These are phyloP conservation scores for Falco novaeseelandiae DNA, from an alignment of 2,797 vertebrate species.

Conservation along the genomic window DNA sequence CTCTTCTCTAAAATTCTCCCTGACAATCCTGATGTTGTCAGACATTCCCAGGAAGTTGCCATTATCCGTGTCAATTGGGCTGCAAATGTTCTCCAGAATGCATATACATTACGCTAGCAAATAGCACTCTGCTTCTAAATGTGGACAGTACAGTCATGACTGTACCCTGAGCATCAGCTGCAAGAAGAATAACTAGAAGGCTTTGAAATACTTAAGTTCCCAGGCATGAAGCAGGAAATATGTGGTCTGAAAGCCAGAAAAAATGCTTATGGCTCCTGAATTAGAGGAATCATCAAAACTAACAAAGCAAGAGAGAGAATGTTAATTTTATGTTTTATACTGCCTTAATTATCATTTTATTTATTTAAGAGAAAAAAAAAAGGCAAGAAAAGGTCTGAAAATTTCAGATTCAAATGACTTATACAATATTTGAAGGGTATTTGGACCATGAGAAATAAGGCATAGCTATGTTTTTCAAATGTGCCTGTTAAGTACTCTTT, in stretches of 20 bases:
- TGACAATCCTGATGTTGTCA: not conserved
- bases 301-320: not conserved
- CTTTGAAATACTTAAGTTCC: not conserved
- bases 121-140: not conserved
- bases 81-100: not conserved
- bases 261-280: not conserved
- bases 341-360: not conserved
- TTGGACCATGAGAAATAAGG: not conserved
- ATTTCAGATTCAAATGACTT: not conserved
- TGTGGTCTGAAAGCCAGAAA: not conserved
- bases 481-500: not conserved
- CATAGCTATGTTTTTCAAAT: not conserved
- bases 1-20: not conserved
- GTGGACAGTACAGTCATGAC: not conserved
- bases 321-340: not conserved
- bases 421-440: not conserved
- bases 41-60: not conserved
- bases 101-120: not conserved
- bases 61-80: not conserved
- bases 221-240: not conserved
- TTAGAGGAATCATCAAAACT: not conserved
- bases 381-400: not conserved
- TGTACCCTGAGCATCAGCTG: not conserved
- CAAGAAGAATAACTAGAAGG: not conserved
- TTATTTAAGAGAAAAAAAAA: not conserved